phyloP scores from a whole-genome alignment of 2,113 vertebrate species.

The Bungarus multicinctus region DNA sequence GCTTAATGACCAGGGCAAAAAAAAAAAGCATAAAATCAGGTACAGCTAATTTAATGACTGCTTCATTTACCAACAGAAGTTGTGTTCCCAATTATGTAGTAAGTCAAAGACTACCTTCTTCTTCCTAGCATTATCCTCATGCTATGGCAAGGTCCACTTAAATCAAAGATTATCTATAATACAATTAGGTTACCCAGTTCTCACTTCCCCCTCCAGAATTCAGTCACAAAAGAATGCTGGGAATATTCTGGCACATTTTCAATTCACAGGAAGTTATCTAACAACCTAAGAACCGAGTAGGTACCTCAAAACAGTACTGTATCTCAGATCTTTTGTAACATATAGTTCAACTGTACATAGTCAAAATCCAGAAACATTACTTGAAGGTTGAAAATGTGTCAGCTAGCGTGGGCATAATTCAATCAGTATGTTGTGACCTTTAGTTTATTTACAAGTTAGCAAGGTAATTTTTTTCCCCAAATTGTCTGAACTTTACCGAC shows the following conservation, averaged over 20 bases:
- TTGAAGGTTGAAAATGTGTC: background rate
- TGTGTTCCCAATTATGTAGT: background rate
- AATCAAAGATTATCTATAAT: background rate
- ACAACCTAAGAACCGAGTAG: background rate
- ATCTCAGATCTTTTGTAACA: background rate
- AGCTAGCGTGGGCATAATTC: background rate
- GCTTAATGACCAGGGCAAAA: background rate
- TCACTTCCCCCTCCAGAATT: background rate
- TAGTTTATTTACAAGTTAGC: background rate
- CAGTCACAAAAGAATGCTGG: background rate
- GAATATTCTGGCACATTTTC: background rate
- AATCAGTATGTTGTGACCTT: background rate
- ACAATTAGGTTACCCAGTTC: background rate
- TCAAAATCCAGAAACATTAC: background rate
- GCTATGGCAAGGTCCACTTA: background rate
- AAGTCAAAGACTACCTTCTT: background rate
- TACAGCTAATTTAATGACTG: background rate
- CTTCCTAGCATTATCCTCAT: background rate
- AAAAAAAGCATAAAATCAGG: background rate
- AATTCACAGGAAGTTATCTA: background rate
- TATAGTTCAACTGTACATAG: background rate
- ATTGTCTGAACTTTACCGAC: constrained; percentile 24
- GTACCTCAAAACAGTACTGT: background rate
- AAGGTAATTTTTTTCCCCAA: background rate
- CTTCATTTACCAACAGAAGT: background rate